These are phyloP conservation scores for Schrankia costaestrigalis DNA, from an alignment of 2,888 invertebrate genomes.

Conservation along the genomic window DNA sequence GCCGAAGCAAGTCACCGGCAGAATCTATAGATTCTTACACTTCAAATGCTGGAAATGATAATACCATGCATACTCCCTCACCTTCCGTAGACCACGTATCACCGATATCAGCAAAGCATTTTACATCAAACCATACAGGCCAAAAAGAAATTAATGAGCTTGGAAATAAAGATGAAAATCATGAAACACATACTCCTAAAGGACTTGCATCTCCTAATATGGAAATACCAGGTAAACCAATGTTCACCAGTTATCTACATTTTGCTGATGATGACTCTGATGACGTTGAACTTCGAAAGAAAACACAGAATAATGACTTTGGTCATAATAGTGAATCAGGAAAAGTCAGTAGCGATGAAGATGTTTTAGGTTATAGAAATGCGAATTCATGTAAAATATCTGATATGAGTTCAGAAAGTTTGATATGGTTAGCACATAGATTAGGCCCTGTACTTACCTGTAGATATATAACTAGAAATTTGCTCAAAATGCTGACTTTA, in stretches of 20 bases:
- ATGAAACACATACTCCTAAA: slow-evolving; percentile 32
- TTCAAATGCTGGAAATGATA: slow-evolving; percentile 52
- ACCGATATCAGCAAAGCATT: slow-evolving; percentile 47
- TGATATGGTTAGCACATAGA: slow-evolving; percentile 95
- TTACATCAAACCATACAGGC: slow-evolving; percentile 28
- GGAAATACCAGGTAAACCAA: slow-evolving; percentile 81
- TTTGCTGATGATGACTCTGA: slow-evolving; percentile 57
- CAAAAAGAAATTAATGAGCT: slow-evolving; percentile 43
- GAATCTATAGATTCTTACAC: slow-evolving; percentile 66
- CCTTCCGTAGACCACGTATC: slow-evolving; percentile 67
- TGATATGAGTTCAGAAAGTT: slow-evolving; percentile 92
- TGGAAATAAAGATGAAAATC: slow-evolving; percentile 39
- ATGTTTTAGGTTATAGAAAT: slow-evolving; percentile 38
- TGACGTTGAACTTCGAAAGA: slow-evolving; percentile 39
- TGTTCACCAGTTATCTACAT: slow-evolving; percentile 76
- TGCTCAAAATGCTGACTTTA: slow-evolving; percentile 95
- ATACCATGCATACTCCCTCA: slow-evolving; percentile 56
- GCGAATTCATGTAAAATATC: slow-evolving; percentile 82
- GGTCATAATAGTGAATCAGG: slow-evolving; percentile 4
- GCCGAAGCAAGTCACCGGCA: slow-evolving; percentile 70
- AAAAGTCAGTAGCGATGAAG: slow-evolving; percentile 39
- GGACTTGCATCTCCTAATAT: slow-evolving; percentile 84
- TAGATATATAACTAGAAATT: slow-evolving; percentile 92
- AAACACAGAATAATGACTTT: slow-evolving; percentile 21
- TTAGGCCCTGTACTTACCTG: slow-evolving; percentile 97